Conservation (phyloP, 1,140 invertebrate species). For the Meloidogyne hapla region DNA sequence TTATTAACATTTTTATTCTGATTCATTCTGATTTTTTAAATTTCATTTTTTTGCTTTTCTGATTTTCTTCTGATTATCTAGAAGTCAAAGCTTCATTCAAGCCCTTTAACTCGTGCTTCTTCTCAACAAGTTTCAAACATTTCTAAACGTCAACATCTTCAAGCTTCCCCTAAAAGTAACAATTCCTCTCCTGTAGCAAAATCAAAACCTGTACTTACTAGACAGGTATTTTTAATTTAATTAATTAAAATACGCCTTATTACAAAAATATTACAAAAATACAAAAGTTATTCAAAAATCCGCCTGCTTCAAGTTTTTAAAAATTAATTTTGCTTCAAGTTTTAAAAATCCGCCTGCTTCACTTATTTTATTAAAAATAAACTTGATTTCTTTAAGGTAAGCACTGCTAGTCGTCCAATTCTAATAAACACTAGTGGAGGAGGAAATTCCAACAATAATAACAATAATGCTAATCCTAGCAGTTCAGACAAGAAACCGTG, state of each 20-base stretch:
- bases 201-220: not conserved
- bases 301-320: not conserved
- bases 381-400: not conserved
- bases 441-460: not conserved
- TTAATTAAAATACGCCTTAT: too few relatives aligned
- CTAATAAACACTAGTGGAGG: not conserved
- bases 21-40: not conserved
- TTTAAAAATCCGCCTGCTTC: not conserved
- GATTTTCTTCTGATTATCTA: not conserved
- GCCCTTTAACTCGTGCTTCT: not conserved
- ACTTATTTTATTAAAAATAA: not conserved
- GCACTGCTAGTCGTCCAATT: slow-evolving; percentile 4
- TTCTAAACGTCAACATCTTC: not conserved
- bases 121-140: not conserved
- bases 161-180: not conserved
- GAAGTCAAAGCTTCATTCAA: not conserved
- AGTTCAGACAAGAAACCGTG: not conserved
- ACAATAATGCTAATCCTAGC: not conserved
- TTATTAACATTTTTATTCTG: not conserved
- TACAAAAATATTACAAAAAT: too few relatives aligned
- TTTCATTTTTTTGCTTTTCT: not conserved
- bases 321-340: not conserved
- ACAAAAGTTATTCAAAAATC: too few relatives aligned
- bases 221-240: not conserved
- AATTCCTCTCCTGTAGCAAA: not conserved